Conservation (phyloP, 2,888 invertebrate species). For the Leptinotarsa juncta region DNA sequence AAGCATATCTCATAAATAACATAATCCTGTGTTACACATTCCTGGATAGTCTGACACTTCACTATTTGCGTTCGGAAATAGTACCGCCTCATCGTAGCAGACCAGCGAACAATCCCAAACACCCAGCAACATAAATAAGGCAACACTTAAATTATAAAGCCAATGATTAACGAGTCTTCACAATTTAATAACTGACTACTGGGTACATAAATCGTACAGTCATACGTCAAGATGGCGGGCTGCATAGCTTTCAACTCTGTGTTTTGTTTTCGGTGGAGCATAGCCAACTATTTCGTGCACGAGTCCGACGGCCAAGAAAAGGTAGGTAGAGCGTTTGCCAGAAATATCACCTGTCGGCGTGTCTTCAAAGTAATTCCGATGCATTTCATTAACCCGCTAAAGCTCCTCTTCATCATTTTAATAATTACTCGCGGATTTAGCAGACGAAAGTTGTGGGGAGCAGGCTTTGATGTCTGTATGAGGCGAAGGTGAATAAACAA, state of each 20-base stretch:
- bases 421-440: conserved; percentile 10
- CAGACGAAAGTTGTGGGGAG: conserved; percentile 12
- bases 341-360: conserved; percentile 60
- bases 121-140: conserved; percentile 50
- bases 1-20: too few relatives aligned
- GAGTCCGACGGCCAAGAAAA: conserved; percentile 53
- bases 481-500: conserved; percentile 8
- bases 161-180: conserved; percentile 59
- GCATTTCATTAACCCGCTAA: conserved; percentile 58
- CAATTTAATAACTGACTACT: conserved; percentile 61
- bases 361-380: conserved; percentile 56
- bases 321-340: conserved; percentile 54
- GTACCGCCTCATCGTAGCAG: conserved; percentile 16
- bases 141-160: conserved; percentile 58
- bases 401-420: conserved; percentile 53
- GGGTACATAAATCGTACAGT: conserved; percentile 56
- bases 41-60: neutral
- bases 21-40: too few relatives aligned
- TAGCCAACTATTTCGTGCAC: conserved; percentile 56
- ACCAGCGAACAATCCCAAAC: conserved; percentile 22
- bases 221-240: conserved; percentile 60
- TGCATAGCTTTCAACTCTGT: conserved; percentile 49
- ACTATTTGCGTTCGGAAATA: neutral
- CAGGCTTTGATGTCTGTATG: conserved; percentile 23
- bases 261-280: conserved; percentile 61